These are phyloP conservation scores for Setophaga coronata DNA, from an alignment of 2,113 vertebrate species.

Conservation along the genomic window DNA sequence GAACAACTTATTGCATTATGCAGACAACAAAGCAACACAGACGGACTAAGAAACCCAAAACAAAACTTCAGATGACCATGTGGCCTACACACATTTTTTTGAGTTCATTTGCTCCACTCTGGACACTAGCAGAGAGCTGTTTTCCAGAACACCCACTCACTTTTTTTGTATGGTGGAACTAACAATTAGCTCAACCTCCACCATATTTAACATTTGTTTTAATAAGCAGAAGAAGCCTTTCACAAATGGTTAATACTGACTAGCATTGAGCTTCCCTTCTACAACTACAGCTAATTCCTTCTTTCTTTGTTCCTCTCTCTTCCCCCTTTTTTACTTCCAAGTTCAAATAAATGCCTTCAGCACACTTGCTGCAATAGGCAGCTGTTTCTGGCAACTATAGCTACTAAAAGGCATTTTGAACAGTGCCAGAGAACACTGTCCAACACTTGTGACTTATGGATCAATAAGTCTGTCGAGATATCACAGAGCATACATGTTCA, in stretches of 20 bases:
- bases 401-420: background rate
- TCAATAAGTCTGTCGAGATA: background rate
- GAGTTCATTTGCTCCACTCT: constrained; percentile 7
- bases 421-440: background rate
- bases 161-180: background rate
- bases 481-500: fast-evolving
- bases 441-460: background rate
- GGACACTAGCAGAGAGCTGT: background rate
- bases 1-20: background rate
- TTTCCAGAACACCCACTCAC: constrained; percentile 2
- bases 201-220: background rate
- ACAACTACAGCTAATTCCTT: background rate
- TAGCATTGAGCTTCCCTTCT: background rate
- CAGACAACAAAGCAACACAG: background rate
- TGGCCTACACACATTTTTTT: constrained; percentile 57
- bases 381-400: background rate
- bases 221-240: background rate
- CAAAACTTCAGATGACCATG: constrained; percentile 11
- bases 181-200: background rate
- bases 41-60: background rate
- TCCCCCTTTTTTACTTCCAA: background rate
- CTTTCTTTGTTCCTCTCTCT: background rate
- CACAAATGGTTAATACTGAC: background rate
- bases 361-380: background rate
- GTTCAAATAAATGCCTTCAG: background rate